phyloP scores from a whole-genome alignment of 2,888 invertebrate genomes.

The Danaus chrysippus region DNA sequence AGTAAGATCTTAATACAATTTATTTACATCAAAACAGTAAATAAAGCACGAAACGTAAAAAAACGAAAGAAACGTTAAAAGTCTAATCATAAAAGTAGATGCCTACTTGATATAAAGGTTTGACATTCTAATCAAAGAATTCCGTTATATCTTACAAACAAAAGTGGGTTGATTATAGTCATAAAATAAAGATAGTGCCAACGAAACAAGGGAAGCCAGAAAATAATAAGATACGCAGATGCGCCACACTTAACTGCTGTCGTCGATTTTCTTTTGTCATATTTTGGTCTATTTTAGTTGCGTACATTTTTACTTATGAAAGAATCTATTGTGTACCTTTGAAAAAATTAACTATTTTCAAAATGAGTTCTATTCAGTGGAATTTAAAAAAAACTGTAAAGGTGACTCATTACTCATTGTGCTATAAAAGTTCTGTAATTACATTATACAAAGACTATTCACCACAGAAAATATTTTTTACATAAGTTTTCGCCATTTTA shows the following conservation, averaged over 20 bases:
- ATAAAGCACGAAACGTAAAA: no score
- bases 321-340: no score
- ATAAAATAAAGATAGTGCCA: conserved; percentile 7
- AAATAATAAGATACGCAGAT: conserved; percentile 2
- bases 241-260: background rate
- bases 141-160: background rate
- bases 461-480: no score
- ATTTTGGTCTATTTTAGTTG: background rate
- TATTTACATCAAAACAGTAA: background rate
- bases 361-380: background rate
- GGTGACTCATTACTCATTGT: no score
- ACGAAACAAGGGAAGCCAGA: conserved; percentile 2
- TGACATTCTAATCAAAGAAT: background rate
- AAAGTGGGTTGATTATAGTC: background rate
- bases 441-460: background rate
- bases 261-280: conserved; percentile 5
- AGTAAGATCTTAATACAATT: background rate
- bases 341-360: conserved; percentile 1
- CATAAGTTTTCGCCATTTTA: no score
- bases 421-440: no score
- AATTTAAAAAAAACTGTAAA: no score
- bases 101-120: conserved; percentile 2
- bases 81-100: conserved; percentile 1
- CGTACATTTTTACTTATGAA: no score
- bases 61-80: conserved; percentile 1